A percentile compares a stretch with the other conserved stretches of the same genome.
Evolutionary conservation across 2,797 vertebrate genomes (phyloP).

Genomic region (Lepidocolaptes lacrymiger): DNA sequence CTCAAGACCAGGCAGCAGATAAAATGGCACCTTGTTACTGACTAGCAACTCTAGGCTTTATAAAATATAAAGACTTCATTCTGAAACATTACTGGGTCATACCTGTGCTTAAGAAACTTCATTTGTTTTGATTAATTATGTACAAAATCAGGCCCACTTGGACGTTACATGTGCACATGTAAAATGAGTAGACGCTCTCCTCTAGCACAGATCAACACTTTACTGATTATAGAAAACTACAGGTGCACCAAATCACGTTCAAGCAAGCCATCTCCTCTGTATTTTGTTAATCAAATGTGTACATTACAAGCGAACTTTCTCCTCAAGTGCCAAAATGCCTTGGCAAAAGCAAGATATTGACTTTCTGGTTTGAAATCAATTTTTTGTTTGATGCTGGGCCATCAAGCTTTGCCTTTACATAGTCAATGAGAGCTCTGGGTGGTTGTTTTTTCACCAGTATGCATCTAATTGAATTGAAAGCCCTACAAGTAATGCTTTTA

Average conservation of each 20-base stretch:
- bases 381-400: constrained; percentile 46
- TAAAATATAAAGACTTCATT: neutral
- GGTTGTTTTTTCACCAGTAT: neutral
- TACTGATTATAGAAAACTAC: neutral
- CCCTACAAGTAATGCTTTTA: neutral
- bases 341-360: constrained; percentile 66
- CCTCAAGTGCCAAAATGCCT: constrained; percentile 53
- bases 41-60: neutral
- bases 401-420: constrained; percentile 8
- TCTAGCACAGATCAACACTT: neutral
- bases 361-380: constrained; percentile 61
- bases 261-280: neutral
- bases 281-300: constrained; percentile 34
- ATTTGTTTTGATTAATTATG: neutral
- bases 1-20: neutral
- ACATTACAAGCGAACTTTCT: constrained; percentile 42
- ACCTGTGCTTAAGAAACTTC: neutral
- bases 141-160: neutral
- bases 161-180: neutral
- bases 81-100: neutral
- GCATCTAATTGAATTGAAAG: neutral
- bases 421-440: constrained; percentile 27
- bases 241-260: neutral
- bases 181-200: neutral
- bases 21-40: neutral